Evolutionary conservation across 2,113 vertebrate genomes (phyloP), one percentile per base, ranked within the genome.

Genomic region (Fulmarus glacialis): DNA sequence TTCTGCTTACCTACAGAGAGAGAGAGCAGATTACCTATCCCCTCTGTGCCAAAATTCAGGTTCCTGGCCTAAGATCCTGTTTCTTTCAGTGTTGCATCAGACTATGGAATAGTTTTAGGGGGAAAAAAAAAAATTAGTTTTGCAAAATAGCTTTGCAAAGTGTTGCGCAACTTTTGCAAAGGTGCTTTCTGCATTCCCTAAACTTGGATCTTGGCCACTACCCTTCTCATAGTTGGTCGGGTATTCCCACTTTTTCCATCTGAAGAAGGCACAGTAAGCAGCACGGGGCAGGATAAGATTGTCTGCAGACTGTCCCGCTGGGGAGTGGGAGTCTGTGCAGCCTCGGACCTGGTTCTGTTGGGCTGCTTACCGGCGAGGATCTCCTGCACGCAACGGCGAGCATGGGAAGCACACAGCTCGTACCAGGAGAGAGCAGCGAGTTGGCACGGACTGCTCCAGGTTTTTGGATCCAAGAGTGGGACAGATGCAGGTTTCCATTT

Each of bases 311-410:
- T 6, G 5, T 32, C 5, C 5, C 0, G 0, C 16, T 15, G 63
- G 43, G 50, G 34, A 52, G 27, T 5, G 1, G 55, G 43, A n/a
- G 27, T 7, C 30, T 8, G 24, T 6, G 40, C 19, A 20, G 53
- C n/a, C 52, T 2, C 1, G 2, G 53, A 17, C 23, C 64, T 20
- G 45, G 34, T 60, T 10, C 75, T 53, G 29, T 27, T 20, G 48
- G 17, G 27, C 87, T 38, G 53, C n/a, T 81, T 5, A 18, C 16
- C 21, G 3, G 19, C 7, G 3, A 11, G 55, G 4, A 4, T 15
- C 58, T 45, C n/a, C 29, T 12, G 36, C 20, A 0, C 2, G 8
- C 1, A 4, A 6, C 0, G 1, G 53, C 4, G 3, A 21, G 60
- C 11, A 0, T 2, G 50, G 55, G 78, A 17, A 48, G 55, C 36